Evolutionary conservation across 1,140 invertebrate genomes (phyloP), one percentile per base, ranked within the genome.

Genomic region (Platyura marginata): DNA sequence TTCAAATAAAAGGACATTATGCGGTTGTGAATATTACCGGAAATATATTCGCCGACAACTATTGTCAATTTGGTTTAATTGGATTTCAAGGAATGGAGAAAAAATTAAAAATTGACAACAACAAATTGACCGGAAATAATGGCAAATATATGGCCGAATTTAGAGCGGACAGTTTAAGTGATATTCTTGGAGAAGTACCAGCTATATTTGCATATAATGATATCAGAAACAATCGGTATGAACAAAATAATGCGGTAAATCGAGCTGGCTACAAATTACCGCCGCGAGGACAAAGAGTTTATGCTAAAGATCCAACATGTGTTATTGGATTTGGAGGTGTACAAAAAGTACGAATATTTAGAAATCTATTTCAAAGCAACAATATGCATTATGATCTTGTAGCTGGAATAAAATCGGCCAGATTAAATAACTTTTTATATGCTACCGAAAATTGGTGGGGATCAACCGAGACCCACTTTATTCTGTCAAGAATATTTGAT

Each of bases 381-480:
- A 66, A 71, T 10, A 61, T 93, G 49, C 77, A 90, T 52, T 98
- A 94, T 59, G 89, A 94, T 54, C 58, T 99, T 11, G 63, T 99
- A 2, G 92, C 93, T 45, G 96, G 92, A 2, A 79, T 93, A 3
- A 75, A 71, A 55, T 91, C 86, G 1, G 86, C 89, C 0, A 81
- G 83, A 45, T 71, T 96, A 0, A 78, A 91, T 46, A 93, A 89
- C 50, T 70, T 70, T 35, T 64, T 99, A 8, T 81, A 98, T 57
- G 89, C 90, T 0, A 71, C 69, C 13, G 80, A 94, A 56, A 99
- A 98, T 61, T 99, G 87, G 85, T 99, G 95, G 94, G 94, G 93
- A 8, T 80, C 76, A 3, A 62, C 62, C 3, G 71, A 83, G 42
- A 70, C 81, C 33, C 57, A 57, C 5, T 62, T 68, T 23, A 97